Base-by-base conservation (phyloP, 1,140 invertebrate species). In the Triops cancriformis region DNA sequence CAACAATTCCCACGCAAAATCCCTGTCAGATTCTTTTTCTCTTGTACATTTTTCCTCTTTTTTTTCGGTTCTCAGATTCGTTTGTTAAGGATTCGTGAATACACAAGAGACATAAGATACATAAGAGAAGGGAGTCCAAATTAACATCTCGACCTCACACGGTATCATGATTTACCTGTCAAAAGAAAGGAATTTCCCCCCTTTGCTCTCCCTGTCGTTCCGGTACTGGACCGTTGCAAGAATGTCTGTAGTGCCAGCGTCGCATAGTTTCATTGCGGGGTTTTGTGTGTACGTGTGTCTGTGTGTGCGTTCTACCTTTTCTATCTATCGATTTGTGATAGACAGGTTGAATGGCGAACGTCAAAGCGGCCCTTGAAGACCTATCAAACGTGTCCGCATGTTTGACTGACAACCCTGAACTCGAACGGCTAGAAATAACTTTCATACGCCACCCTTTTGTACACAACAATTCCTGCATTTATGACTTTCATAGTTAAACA, bases 321-420 rank as follows among this genome's bases (percentile, higher is more conserved):
- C 31, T 7, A 37, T 37, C 31, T 37, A 37, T 64, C 51, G 51
- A 5, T n/a, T 64, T n/a, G 51, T 64, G 51, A 64, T 64, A 23
- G 51, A 64, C 51, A 64, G 51, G 51, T 64, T 64, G 51, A 64
- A 64, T 64, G 51, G 23, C 10, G 51, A 64, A 64, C n/a, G 51
- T 64, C 51, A 64, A 64, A 64, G 51, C 51, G 51, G 31, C 23
- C 23, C 51, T 64, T 64, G 51, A 64, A 64, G 51, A 64, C 10
- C 51, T 23, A 64, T 64, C 51, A 64, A 64, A 64, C 51, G 51
- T 64, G 51, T 64, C 51, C 51, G 51, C 23, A 14, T 64, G 14
- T 64, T 64, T 64, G 51, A 64, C 51, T 64, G 51, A 64, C 51
- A 64, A 64, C 51, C 51, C 51, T n/a, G 23, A 64, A 64, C 51